phyloP scores from a whole-genome alignment of 2,113 vertebrate genomes.

The human (Homo sapiens) region GRCh38 chr7:121911001-121911500 shows the following conservation, averaged over 20 bases:
- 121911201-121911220: background rate
- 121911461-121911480: background rate
- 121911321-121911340: background rate
- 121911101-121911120: background rate
- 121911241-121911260: background rate
- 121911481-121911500: background rate
- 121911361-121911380: background rate
- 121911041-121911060: background rate
- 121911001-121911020: background rate
- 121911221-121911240: background rate
- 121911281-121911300: background rate
- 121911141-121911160: background rate
- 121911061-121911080: background rate
- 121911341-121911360: background rate
- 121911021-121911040: background rate
- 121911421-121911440: background rate
- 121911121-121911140: background rate
- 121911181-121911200: background rate
- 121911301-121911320: background rate
- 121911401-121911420: background rate
- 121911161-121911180: background rate
- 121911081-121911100: background rate
- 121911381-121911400: background rate
- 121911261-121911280: background rate
- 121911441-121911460: background rate